A percentile compares a stretch with the other conserved stretches of the same genome.
These are phyloP conservation scores for Syngnathus scovelli DNA, from an alignment of 2,113 vertebrate species.

Conservation along the genomic window DNA sequence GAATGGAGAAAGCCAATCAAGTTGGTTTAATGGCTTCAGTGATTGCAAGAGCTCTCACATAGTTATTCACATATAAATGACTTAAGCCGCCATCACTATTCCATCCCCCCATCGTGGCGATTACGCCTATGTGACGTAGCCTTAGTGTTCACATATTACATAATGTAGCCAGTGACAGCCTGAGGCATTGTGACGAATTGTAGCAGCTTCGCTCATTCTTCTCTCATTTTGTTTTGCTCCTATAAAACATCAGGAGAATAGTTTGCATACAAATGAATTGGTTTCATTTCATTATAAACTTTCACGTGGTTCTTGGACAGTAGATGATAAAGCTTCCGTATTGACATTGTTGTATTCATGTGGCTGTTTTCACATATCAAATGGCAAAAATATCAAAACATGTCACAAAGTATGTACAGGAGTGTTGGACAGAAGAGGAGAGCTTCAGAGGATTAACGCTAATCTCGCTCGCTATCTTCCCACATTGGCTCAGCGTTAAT, in stretches of 20 bases:
- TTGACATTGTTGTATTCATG: neutral
- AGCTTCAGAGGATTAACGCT: constrained; percentile 58
- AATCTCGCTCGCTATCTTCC: constrained; percentile 53
- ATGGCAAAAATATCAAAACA: constrained; percentile 7
- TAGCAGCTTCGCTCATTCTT: constrained; percentile 19
- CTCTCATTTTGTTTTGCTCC: neutral
- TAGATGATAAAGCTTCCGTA: neutral
- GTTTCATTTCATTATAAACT: neutral
- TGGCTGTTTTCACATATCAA: neutral
- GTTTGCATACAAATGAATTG: neutral
- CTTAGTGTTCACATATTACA: constrained; percentile 28
- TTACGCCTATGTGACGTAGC: constrained; percentile 32
- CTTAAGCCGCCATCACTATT: constrained; percentile 9
- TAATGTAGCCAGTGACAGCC: constrained; percentile 33
- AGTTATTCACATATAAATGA: neutral
- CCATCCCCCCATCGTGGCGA: constrained; percentile 26
- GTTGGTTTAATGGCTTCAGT: neutral
- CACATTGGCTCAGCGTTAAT: constrained; percentile 55
- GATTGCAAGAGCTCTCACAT: neutral
- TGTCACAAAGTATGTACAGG: neutral
- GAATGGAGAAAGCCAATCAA: neutral
- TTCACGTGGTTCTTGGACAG: neutral
- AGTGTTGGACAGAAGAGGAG: constrained; percentile 20
- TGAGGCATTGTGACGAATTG: constrained; percentile 16
- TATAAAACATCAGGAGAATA: neutral